Evolutionary conservation across 1,140 invertebrate species (phyloP).

Genomic region (Bathynomus jamesi): DNA sequence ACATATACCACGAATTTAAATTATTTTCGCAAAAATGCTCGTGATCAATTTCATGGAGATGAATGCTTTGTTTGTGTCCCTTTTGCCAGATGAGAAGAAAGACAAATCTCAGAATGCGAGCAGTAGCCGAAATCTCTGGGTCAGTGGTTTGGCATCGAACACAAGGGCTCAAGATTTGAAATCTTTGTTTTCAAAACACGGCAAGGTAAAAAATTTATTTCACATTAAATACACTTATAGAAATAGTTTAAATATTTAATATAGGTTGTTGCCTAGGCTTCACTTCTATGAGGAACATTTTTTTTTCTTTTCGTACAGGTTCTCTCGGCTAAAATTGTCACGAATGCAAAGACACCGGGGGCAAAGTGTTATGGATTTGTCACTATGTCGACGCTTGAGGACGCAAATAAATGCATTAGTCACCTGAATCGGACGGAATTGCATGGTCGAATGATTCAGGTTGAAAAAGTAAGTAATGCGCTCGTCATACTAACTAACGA

Average conservation of each 20-base stretch:
- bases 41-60: too few relatives aligned
- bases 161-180: conserved; percentile 88
- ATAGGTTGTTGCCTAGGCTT: conserved; percentile 16
- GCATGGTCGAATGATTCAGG: conserved; percentile 85
- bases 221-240: background rate
- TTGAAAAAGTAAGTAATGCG: conserved; percentile 64
- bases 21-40: too few relatives aligned
- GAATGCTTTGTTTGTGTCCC: too few relatives aligned
- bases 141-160: conserved; percentile 78
- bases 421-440: conserved; percentile 81
- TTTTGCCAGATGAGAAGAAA: background rate
- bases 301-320: conserved; percentile 33
- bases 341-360: conserved; percentile 81
- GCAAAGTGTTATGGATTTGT: conserved; percentile 90
- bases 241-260: conserved; percentile 4
- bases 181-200: conserved; percentile 79
- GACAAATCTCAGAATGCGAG: background rate
- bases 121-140: conserved; percentile 64
- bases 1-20: too few relatives aligned
- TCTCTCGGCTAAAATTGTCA: conserved; percentile 89
- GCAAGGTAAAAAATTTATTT: conserved; percentile 55
- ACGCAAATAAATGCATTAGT: conserved; percentile 85
- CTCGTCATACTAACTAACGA: too few relatives aligned
- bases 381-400: conserved; percentile 79
- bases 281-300: background rate